Base-by-base conservation (phyloP, 2,888 invertebrate species). In the Auanema sp. region DNA sequence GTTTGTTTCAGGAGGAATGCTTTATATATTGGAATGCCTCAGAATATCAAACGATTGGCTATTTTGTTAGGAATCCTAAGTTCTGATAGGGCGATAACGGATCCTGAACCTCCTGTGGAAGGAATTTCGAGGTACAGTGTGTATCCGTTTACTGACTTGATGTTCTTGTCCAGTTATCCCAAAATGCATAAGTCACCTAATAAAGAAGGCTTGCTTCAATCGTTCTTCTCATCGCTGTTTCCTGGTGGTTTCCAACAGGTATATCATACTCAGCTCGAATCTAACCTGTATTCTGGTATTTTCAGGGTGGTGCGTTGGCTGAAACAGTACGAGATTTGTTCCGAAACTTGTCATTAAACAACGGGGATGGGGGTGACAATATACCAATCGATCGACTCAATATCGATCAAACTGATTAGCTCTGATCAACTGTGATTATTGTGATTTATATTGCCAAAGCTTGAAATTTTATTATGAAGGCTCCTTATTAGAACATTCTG, bases 21-120 rank as follows among this genome's bases (percentile, higher is more conserved):
- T 18, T 55, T 66, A 44, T 79, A 71, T 57, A 60, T 68, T 41
- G 72, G 72, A 11, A 54, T 68, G n/a, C 77, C 79, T 5, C 66
- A 59, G 47, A 75, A 74, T 50, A 58, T 79, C 10, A 53, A 54
- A 16, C 69, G 79, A 10, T 74, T 78, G 33, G 72, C 66, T 4
- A 25, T 75, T 8, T 62, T 79, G n/a, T 58, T 71, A 40, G 79
- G 73, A 40, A 56, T 74, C 16, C 50, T 54, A 6, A 60, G 60
- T n/a, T 18, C 43, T 16, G 12, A 12, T 2, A 50, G 24, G 11
- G 62, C 62, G 1, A 8, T 75, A 10, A 65, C 72, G 1, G 68
- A 75, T 63, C 75, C 75, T 16, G 49, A 57, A 10, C 69, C 72
- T 8, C 75, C 75, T 1, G 18, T 58, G 12, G 62, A 65, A 40